These are phyloP conservation scores for Trididemnum clinides DNA, from an alignment of 23 tunicate species.

Conservation along the genomic window DNA sequence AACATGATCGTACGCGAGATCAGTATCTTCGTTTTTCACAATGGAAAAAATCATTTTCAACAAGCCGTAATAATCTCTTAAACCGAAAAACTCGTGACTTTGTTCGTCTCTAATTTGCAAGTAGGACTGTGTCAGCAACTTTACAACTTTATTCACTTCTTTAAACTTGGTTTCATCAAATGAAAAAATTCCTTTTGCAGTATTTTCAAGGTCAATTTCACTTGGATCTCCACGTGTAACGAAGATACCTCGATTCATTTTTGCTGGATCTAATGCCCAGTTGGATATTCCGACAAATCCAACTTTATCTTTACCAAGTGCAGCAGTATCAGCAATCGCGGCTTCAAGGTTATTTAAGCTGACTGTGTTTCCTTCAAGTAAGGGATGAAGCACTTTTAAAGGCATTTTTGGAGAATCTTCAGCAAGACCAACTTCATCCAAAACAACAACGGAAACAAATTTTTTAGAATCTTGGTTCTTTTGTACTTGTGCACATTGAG, in stretches of 20 bases:
- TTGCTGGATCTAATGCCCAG: conserved; percentile 86
- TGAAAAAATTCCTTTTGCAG: conserved; percentile 71
- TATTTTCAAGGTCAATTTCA: conserved; percentile 45
- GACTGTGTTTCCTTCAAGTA: conserved; percentile 61
- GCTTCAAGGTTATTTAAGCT: no score
- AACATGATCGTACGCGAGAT: conserved; percentile 27
- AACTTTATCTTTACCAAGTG: no score
- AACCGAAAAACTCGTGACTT: conserved; percentile 68
- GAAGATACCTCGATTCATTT: conserved; percentile 78
- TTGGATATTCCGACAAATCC: conserved; percentile 87
- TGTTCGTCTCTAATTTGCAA: conserved; percentile 35
- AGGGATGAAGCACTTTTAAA: conserved; percentile 74
- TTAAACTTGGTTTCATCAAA: conserved; percentile 11
- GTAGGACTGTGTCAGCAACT: conserved; percentile 46
- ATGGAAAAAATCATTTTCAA: conserved; percentile 70
- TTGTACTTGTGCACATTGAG: conserved; percentile 63
- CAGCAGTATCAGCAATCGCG: no score
- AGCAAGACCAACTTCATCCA: conserved; percentile 84
- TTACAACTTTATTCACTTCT: conserved; percentile 36
- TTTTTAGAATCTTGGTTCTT: conserved; percentile 28
- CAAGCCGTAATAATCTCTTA: conserved; percentile 78
- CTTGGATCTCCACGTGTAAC: conserved; percentile 58
- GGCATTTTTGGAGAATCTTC: conserved; percentile 91
- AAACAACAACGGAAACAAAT: conserved; percentile 72
- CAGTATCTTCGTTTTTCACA: neutral